phyloP scores from a whole-genome alignment of 2,113 vertebrate genomes.

The Prolemur simus region DNA sequence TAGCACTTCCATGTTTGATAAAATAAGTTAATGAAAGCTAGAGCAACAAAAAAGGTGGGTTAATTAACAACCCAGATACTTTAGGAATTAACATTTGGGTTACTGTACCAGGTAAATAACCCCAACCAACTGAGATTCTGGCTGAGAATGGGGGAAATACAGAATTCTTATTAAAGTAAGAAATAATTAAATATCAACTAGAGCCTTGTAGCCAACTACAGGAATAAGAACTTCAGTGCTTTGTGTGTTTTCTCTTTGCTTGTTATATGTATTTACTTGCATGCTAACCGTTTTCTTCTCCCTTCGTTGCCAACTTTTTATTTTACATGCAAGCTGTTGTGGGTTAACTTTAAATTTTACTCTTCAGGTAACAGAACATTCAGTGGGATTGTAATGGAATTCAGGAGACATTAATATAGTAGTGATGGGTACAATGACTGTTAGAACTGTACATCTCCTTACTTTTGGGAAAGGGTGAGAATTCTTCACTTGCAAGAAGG shows the following conservation, averaged over 20 bases:
- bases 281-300: neutral
- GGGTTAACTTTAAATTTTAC: neutral
- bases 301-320: neutral
- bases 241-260: neutral
- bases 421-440: neutral
- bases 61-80: neutral
- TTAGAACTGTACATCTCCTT: neutral
- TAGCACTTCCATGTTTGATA: neutral
- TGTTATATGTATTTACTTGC: neutral
- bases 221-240: neutral
- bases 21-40: neutral
- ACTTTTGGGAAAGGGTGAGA: neutral
- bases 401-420: neutral
- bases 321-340: neutral
- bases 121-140: neutral
- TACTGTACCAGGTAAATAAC: neutral
- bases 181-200: neutral
- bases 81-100: neutral
- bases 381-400: neutral
- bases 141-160: neutral
- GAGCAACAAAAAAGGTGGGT: neutral
- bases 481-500: neutral
- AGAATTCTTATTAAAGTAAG: neutral
- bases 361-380: neutral
- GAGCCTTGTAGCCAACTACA: neutral